Evolutionary conservation across 2,888 invertebrate species (phyloP).

Genomic region (Microplitis manilae): DNA sequence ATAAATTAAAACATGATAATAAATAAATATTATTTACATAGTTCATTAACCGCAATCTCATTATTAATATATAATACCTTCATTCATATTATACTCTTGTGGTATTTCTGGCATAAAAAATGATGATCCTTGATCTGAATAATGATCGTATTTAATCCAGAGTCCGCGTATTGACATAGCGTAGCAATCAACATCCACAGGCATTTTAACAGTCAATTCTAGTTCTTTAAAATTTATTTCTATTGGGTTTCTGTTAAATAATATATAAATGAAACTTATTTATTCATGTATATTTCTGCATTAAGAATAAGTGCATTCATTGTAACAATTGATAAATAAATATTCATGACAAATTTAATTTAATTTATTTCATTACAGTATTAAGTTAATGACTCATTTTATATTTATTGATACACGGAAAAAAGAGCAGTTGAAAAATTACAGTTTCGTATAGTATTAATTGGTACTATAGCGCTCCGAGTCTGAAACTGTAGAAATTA

Average conservation of each 20-base stretch:
- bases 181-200: conserved; percentile 74
- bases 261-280: neutral
- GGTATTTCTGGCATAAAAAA: conserved; percentile 68
- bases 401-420: no score
- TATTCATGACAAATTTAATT: neutral
- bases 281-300: neutral
- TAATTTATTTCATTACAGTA: no score
- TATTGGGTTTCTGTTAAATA: conserved; percentile 67
- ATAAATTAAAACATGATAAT: conserved; percentile 5
- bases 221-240: conserved; percentile 75
- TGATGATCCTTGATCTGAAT: conserved; percentile 73
- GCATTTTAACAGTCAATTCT: conserved; percentile 74
- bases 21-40: neutral
- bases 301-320: no score
- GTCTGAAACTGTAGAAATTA: no score
- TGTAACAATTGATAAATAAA: no score
- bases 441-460: no score
- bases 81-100: conserved; percentile 55
- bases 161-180: conserved; percentile 75
- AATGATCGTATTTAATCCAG: conserved; percentile 75
- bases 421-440: no score
- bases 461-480: no score
- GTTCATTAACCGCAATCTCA: neutral
- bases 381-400: no score
- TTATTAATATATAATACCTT: conserved; percentile 40